Conservation (phyloP, 2,797 vertebrate genomes). For the Telmatherina bonti region DNA sequence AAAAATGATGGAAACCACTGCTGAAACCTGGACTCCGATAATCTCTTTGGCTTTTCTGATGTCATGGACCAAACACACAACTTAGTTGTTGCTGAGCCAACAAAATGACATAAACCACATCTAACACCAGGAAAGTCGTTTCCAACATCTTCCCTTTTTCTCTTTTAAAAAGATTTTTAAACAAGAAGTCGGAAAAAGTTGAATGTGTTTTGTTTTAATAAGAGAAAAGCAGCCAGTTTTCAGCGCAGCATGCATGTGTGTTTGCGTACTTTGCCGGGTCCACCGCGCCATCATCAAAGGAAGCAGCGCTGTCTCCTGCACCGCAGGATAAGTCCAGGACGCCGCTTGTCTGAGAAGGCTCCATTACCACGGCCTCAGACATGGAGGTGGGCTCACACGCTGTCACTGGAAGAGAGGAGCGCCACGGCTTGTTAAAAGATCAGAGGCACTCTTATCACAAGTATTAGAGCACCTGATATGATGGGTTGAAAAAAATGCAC, state of each 20-base stretch:
- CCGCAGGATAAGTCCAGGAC: slow-evolving; percentile 64
- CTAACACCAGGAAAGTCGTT: background rate
- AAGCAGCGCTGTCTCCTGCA: slow-evolving; percentile 51
- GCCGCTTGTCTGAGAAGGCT: slow-evolving; percentile 49
- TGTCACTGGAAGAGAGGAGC: slow-evolving; percentile 72
- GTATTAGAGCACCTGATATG: background rate
- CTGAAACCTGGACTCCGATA: too few species aligned
- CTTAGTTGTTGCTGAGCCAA: background rate
- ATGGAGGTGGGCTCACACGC: slow-evolving; percentile 72
- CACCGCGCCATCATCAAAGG: slow-evolving; percentile 54
- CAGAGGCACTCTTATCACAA: background rate
- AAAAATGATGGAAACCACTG: background rate
- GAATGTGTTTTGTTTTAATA: too few species aligned
- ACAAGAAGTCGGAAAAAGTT: too few species aligned
- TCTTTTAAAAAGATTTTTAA: background rate
- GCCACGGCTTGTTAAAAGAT: background rate
- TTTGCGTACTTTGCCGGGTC: slow-evolving; percentile 76
- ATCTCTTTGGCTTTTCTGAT: background rate
- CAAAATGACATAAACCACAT: background rate
- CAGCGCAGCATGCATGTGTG: too few species aligned
- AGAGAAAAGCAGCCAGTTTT: too few species aligned
- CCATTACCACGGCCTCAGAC: slow-evolving; percentile 72
- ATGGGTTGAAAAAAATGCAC: background rate
- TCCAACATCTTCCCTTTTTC: background rate
- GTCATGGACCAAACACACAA: background rate